Base-by-base conservation (phyloP, 2,888 invertebrate species). In the Ectemnius lituratus region DNA sequence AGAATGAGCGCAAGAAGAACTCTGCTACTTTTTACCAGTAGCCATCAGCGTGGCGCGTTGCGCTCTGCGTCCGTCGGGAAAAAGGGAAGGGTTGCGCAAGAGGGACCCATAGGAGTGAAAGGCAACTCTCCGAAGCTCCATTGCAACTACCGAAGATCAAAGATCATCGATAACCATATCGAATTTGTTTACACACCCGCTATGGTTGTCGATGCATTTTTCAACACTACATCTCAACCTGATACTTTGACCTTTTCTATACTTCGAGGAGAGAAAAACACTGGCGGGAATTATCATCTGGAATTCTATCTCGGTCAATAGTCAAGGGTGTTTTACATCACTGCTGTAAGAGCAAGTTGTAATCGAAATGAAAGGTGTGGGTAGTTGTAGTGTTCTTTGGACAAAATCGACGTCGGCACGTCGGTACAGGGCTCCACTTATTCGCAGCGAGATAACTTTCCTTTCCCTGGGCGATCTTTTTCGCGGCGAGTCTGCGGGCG, bases 381-480 rank as follows among this genome's bases (percentile, higher is more conserved):
- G 8, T 5, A 37, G 37, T 37, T 37, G 37, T 6, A 37, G 37
- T 11, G 37, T 37, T 37, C 37, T 37, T 11, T 11, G 37, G 1
- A 11, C 37, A 37, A 37, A 11, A 37, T 37, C 37, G 37, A 8
- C 37, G 37, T 6, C 37, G 37, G 37, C 37, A 37, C n/a, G n/a
- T 4, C 52, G 52, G 18, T 52, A 52, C 37, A 37, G 37, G 37
- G 37, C 8, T 37, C 52, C 16, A 52, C 52, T 52, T 52, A 14
- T 16, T 52, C 52, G 11, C 18, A 59, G 57, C 64, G 75, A 67
- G 47, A 65, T 62, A 60, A 68, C 82, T 79, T 81, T 79, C 81
- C 70, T 74, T 75, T 68, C 80, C 70, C 58, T 47, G 60, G 67
- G 60, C 73, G 71, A 83, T 71, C 79, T 75, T 79, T 83, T 75